Base-by-base conservation (phyloP, 2,888 invertebrate species). In the Platycheirus albimanus region DNA sequence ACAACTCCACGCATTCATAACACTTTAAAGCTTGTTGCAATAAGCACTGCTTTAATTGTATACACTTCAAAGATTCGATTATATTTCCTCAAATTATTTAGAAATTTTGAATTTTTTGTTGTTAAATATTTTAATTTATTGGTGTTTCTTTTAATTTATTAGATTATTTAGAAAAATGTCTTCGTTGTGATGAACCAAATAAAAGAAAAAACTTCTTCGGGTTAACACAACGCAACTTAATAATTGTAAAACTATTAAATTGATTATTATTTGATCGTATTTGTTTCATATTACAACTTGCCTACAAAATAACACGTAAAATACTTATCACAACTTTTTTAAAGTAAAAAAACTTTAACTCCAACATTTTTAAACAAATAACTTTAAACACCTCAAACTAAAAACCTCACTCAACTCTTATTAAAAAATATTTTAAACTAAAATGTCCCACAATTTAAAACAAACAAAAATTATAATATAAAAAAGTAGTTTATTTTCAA, bases 231-330 rank as follows among this genome's bases (percentile, higher is more conserved):
- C 74, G 58, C n/a, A n/a, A n/a, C n/a, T n/a, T n/a, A n/a, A n/a
- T 63, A 28, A 38, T 51, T 17, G 47, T 36, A 64, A 49, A 66
- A 70, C 38, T 81, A 89, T 90, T 89, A 89, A 88, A 88, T 88
- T 86, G 90, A 90, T 90, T 90, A 88, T 90, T 90, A 90, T 90
- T 88, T 88, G 89, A 87, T 90, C 90, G 90, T 90, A 90, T 90
- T 90, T 90, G 90, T 89, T 88, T 90, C 90, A 90, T 90, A 90
- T 88, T 76, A 81, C 77, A 52, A 17, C 24, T 67, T 61, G 15
- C 38, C 19, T 74, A 38, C 38, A 49, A 41, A 61, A 28, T n/a
- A 47, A 58, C 28, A 52, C 45, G 43, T 61, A 6, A 7, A 33
- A 33, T 8, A 33, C 7, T 33, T 33, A 2, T 45, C n/a, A 41